These are phyloP conservation scores for Pycnomerus fuliginosus DNA, from an alignment of 2,888 invertebrate species.

Conservation along the genomic window DNA sequence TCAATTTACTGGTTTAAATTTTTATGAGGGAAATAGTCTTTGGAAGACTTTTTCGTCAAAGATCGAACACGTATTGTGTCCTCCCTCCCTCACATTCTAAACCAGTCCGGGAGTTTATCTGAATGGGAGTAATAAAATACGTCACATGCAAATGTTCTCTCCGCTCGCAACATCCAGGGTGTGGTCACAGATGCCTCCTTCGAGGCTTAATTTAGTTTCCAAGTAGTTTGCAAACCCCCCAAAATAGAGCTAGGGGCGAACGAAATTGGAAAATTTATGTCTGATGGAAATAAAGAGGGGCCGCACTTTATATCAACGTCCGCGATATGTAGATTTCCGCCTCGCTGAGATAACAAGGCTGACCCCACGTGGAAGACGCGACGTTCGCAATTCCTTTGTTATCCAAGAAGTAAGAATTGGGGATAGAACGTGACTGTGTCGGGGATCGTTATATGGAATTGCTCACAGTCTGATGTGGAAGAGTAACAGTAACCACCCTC, in stretches of 20 bases:
- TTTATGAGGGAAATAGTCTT: no score
- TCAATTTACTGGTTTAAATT: no score
- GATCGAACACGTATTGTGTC: no score
- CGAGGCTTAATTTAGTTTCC: slow-evolving; percentile 54
- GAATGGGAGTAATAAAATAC: slow-evolving; percentile 54
- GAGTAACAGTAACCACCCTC: slow-evolving; percentile 52
- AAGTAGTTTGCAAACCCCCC: slow-evolving; percentile 51
- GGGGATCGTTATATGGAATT: neutral
- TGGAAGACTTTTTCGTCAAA: no score
- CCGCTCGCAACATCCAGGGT: slow-evolving; percentile 50
- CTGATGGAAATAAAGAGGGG: slow-evolving; percentile 48
- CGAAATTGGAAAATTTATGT: slow-evolving; percentile 54
- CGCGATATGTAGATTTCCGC: no score
- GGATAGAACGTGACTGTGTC: slow-evolving; percentile 38
- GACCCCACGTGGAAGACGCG: slow-evolving; percentile 43
- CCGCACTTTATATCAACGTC: slow-evolving; percentile 35
- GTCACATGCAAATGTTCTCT: slow-evolving; percentile 55
- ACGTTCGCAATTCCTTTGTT: slow-evolving; percentile 53
- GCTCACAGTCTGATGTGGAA: slow-evolving; percentile 38
- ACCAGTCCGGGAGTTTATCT: slow-evolving; percentile 33
- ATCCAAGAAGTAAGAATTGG: slow-evolving; percentile 44
- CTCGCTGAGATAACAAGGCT: slow-evolving; percentile 29
- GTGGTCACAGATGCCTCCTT: slow-evolving; percentile 55
- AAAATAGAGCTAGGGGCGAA: slow-evolving; percentile 39
- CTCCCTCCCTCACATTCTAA: slow-evolving; percentile 33